Base-by-base conservation (phyloP, 2,113 vertebrate species). In the Pseudorectes ferrugineus region DNA sequence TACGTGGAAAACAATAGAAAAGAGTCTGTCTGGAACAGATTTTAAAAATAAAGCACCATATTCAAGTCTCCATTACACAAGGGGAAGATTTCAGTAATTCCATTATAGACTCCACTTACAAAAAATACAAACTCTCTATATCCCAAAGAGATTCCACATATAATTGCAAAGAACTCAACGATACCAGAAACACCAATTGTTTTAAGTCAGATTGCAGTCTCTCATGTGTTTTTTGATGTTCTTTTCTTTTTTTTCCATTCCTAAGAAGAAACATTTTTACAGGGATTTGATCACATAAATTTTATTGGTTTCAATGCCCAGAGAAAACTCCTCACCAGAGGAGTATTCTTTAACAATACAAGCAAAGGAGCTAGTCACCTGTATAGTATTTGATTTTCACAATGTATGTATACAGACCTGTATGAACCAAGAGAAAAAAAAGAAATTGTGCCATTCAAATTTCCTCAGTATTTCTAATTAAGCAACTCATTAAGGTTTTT, bases 381-480 rank as follows among this genome's bases (percentile, higher is more conserved):
- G 12, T 40, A 20, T 10, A 70, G 25, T 78, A 63, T 92, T 95
- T 85, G 55, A 52, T 83, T 49, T 91, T 92, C 20, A 21, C 29
- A 48, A 35, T 52, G 10, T 65, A 14, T 48, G 8, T 76, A n/a
- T 52, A 43, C 24, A 70, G 21, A 92, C 19, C 24, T 57, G 31
- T 29, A 29, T 54, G 67, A 76, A 79, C 18, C 8, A 31, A 76
- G 26, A 78, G 24, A 3, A 9, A 4, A 59, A 45, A 51, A 48
- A 8, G 25, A 57, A 74, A 54, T 11, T 1, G 0, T 48, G 26
- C 22, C 14, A 52, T 92, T 93, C 62, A 63, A 49, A 71, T 92
- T 95, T 67, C 46, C 22, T 85, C 71, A 83, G 22, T 88, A 88
- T 89, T 89, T 89, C n/a, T 74, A 68, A 95, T 93, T 93, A 94